A percentile compares a stretch with the other conserved stretches of the same genome.
phyloP scores from a whole-genome alignment of 1,140 invertebrate genomes.

The Drosophila setifemur region DNA sequence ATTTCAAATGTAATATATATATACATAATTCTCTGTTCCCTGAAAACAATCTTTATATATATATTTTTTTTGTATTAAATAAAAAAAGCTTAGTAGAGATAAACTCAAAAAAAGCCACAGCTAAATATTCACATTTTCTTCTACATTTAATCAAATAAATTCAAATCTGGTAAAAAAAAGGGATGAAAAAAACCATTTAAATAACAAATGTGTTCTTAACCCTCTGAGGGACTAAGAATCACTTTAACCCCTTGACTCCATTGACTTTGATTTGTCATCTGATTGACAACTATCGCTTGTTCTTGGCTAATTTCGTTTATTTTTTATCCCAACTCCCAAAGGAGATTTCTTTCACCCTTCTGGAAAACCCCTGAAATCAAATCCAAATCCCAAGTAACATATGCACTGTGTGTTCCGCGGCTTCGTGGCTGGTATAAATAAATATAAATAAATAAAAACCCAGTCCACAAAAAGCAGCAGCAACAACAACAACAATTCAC shows the following conservation, averaged over 20 bases:
- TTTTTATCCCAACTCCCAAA: no score
- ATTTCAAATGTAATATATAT: no score
- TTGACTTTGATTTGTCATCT: conserved; percentile 15
- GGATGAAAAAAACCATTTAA: no score
- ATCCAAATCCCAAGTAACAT: background rate
- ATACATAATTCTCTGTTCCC: no score
- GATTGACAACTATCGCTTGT: conserved; percentile 21
- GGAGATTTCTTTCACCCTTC: background rate
- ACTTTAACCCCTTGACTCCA: background rate
- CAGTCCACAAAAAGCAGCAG: background rate
- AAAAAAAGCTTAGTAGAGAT: no score
- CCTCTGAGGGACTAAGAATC: background rate
- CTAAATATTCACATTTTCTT: no score
- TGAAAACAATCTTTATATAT: no score
- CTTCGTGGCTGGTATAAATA: background rate
- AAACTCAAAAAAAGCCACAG: background rate
- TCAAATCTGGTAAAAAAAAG: no score
- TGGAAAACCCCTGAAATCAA: background rate
- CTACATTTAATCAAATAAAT: background rate
- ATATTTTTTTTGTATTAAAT: no score
- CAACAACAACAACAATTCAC: conserved; percentile 5
- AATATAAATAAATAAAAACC: conserved; percentile 37
- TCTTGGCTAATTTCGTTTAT: conserved; percentile 15
- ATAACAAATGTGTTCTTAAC: background rate
- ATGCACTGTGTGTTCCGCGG: background rate